Base-by-base conservation (phyloP, 1,140 invertebrate genomes). In the Pogonognathellus flavescens region DNA sequence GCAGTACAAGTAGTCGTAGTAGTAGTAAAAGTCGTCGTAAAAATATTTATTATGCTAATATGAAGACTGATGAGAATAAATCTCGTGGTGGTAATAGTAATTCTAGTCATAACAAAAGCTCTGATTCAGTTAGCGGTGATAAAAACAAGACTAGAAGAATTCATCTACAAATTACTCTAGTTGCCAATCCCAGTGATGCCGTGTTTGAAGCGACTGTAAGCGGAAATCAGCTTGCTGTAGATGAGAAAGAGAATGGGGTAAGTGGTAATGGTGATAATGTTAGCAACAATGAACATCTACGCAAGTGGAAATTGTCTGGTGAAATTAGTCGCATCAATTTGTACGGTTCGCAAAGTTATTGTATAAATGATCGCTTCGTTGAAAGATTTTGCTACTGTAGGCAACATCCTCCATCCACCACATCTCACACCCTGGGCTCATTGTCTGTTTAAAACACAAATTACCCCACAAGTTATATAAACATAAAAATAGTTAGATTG, bases 301-400 rank as follows among this genome's bases (percentile, higher is more conserved):
- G 57, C 20, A 41, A 83, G 14, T 88, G 87, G 87, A 72, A 84
- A 52, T 82, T 90, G 50, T 85, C 89, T 49, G 88, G 88, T 9
- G 88, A 89, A 7, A 89, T 96, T 25, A 96, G 95, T 89, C 92
- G 95, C 22, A 91, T 96, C 16, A 96, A 96, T 90, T 89, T 94
- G n/a, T 96, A 96, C 87, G 94, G 94, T 5, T 93, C 93, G 82
- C 95, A 96, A 90, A 95, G 95, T 90, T 91, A 91, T 85, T 97
- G 96, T 89, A 92, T 96, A 49, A 92, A 93, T 81, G 93, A 96
- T 89, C 94, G 93, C 87, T 92, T 93, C 13, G 49, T 84, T 14
- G 72, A 88, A 82, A 88, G 85, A 31, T 86, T 53, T 70, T 86
- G 85, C 49, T 86, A 59, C 53, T 86, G 85, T 59, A 76, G 41